Conservation (phyloP, 35 echinoderm and acorn worm genomes). For the Holothuria glaberrima region DNA sequence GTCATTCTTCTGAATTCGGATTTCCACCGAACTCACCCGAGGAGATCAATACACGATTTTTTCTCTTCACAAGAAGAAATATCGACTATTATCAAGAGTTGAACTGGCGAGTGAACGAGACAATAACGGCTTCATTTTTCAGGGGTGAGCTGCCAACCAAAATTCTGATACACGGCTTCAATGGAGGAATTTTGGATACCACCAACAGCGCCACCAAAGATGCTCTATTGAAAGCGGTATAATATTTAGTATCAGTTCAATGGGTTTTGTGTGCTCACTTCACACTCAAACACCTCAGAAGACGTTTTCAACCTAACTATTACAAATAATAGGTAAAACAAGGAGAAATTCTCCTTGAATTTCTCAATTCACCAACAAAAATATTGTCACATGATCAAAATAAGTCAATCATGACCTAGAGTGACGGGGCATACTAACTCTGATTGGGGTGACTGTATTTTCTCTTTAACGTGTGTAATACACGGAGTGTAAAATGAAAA, state of each 20-base stretch:
- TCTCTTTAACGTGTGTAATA: too few species aligned
- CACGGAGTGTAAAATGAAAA: too few species aligned
- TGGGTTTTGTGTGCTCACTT: too few species aligned
- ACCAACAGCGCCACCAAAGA: background rate
- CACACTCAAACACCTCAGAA: too few species aligned
- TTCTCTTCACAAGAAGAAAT: background rate
- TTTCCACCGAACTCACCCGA: slow-evolving; percentile 20
- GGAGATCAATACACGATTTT: background rate
- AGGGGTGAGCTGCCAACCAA: background rate
- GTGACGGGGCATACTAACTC: too few species aligned
- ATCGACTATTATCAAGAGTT: slow-evolving; percentile 5
- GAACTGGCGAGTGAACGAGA: background rate
- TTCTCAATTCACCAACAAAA: too few species aligned
- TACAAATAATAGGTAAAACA: too few species aligned
- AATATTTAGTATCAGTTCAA: background rate
- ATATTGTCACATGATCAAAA: too few species aligned
- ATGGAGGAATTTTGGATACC: background rate
- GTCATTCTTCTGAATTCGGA: slow-evolving; percentile 1
- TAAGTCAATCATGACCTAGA: too few species aligned
- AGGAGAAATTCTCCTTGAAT: too few species aligned
- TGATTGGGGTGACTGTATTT: too few species aligned
- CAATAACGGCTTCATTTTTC: background rate
- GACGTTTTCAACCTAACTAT: too few species aligned
- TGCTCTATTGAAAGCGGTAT: background rate
- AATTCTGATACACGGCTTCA: slow-evolving; percentile 19